phyloP scores from a whole-genome alignment of 2,113 vertebrate species.

The Aptenodytes patagonicus region DNA sequence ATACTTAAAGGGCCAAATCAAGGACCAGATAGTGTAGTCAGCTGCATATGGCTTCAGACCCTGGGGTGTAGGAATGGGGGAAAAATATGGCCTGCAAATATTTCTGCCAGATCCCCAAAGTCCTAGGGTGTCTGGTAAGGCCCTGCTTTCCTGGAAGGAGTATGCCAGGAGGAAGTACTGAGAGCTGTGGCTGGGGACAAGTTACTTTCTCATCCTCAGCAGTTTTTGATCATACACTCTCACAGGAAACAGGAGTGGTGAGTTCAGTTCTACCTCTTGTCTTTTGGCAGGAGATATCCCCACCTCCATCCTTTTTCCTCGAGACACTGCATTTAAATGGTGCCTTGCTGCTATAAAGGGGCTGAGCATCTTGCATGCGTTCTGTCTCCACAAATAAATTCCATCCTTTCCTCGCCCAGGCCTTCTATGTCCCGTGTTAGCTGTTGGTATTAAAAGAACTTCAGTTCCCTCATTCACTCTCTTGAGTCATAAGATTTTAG shows the following conservation, averaged over 20 bases:
- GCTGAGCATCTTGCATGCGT: neutral
- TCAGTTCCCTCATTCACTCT: neutral
- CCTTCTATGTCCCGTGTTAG: neutral
- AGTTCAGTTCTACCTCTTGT: neutral
- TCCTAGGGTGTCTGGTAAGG: neutral
- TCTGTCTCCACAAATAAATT: neutral
- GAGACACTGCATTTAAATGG: neutral
- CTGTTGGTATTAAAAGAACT: neutral
- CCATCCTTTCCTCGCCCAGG: neutral
- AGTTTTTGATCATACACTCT: neutral
- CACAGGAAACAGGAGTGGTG: neutral
- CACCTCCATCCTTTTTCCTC: neutral
- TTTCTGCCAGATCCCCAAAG: neutral
- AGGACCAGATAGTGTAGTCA: neutral
- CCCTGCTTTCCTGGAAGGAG: neutral
- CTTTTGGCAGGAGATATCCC: neutral
- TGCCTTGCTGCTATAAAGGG: neutral
- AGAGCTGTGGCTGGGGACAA: neutral
- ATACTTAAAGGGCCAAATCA: neutral
- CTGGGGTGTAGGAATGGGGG: neutral
- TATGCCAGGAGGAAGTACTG: neutral
- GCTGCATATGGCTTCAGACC: neutral
- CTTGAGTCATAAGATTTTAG: neutral
- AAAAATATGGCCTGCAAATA: neutral
- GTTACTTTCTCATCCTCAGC: neutral